Base-by-base conservation (phyloP, 2,888 invertebrate genomes). In the Sinhomidia bicolor region DNA sequence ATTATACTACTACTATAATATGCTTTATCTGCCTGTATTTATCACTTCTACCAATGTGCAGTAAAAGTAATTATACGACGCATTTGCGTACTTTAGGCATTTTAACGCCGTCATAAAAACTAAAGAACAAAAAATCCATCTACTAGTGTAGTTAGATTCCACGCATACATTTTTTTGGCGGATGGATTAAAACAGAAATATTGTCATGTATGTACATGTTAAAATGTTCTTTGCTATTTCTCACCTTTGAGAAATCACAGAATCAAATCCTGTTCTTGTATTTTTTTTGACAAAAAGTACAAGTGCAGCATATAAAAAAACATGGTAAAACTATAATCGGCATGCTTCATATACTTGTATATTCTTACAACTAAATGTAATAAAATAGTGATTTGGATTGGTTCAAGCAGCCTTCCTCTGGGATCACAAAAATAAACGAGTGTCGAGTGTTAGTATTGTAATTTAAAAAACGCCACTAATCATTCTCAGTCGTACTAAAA, bases 381-480 rank as follows among this genome's bases (percentile, higher is more conserved):
- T 51, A 51, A 62, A 26, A 62, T 12, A 29, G 36, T 36, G 32
- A 7, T 0, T 17, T 32, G 32, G 17, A 32, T 32, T 65, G n/a
- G 2, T 36, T 12, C 26, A 60, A 26, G 2, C 57, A 47, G 47
- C 26, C 23, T 44, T 23, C 10, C 14, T 23, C 5, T 71, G 1
- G 26, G 12, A 71, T 71, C 14, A 47, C 23, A 51, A 26, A 47
- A 74, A 14, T 0, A 44, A 12, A 26, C 14, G 14, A 65, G 60
- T 20, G 76, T 6, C 57, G 17, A 44, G 41, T n/a, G 14, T 14
- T 44, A 4, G 41, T 17, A 32, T 3, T 20, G n/a, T 36, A 81
- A 81, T 87, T 65, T 65, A 87, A 82, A 87, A 76, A 81, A 26
- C 44, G 32, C 81, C 74, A 81, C 87, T 87, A 87, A 87, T 87